These are phyloP conservation scores for Neopelma chrysocephalum DNA, from an alignment of 2,797 vertebrate species.

Conservation along the genomic window DNA sequence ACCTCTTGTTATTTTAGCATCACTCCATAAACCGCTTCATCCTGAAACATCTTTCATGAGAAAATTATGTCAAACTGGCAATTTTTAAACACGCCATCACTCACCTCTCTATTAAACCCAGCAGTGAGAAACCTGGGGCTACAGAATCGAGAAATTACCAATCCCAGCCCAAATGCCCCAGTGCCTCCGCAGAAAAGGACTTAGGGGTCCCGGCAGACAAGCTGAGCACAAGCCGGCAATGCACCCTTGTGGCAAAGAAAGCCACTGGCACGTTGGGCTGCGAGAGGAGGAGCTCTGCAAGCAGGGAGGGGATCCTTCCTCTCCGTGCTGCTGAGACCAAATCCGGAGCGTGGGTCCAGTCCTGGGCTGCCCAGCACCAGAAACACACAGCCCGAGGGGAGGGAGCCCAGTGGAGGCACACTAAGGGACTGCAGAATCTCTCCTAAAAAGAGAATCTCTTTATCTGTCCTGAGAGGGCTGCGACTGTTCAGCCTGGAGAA, in stretches of 20 bases:
- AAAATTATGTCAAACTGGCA: not conserved
- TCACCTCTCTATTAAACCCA: not conserved
- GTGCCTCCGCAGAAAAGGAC: not conserved
- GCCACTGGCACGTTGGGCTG: not conserved
- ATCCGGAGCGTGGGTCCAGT: accelerated
- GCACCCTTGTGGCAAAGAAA: not conserved
- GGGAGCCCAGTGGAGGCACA: not conserved
- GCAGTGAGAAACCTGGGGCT: not conserved
- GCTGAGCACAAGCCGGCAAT: not conserved
- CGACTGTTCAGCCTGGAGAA: not conserved
- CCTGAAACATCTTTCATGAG: not conserved
- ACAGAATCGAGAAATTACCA: not conserved
- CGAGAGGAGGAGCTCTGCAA: not conserved
- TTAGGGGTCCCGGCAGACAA: accelerated
- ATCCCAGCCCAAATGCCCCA: not conserved
- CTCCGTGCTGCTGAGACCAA: not conserved
- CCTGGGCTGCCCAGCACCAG: not conserved
- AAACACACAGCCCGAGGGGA: accelerated
- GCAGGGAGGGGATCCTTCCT: not conserved
- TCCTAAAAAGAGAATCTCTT: not conserved
- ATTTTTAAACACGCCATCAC: not conserved
- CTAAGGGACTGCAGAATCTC: not conserved
- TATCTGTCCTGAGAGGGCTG: not conserved
- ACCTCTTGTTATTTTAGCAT: not conserved
- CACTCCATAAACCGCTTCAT: not conserved